Evolutionary conservation across 2,888 invertebrate genomes (phyloP).

Genomic region (Xanthia icteritia): DNA sequence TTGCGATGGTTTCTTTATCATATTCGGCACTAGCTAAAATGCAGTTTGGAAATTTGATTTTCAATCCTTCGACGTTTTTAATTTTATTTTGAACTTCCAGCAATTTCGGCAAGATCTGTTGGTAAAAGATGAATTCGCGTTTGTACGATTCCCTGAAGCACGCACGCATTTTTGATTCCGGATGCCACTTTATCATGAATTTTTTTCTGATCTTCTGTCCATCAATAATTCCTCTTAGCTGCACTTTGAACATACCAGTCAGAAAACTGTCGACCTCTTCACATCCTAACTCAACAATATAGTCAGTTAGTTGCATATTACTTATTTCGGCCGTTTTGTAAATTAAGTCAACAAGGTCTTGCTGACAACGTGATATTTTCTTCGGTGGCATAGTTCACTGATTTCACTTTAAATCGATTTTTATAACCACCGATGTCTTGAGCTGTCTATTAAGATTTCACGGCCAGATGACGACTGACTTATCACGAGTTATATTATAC

Average conservation of each 20-base stretch:
- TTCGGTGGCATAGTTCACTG: conserved; percentile 75
- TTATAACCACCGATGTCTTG: conserved; percentile 43
- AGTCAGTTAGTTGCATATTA: conserved; percentile 71
- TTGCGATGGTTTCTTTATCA: conserved; percentile 77
- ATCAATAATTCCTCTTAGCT: conserved; percentile 73
- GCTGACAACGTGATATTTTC: conserved; percentile 78
- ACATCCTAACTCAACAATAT: conserved; percentile 71
- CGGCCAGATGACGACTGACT: conserved; percentile 28
- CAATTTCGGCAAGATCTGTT: conserved; percentile 72
- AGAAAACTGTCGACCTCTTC: conserved; percentile 79
- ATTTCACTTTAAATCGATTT: conserved; percentile 48
- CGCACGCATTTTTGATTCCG: conserved; percentile 71
- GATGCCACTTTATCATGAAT: conserved; percentile 79
- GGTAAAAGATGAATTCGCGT: conserved; percentile 77
- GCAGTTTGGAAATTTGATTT: conserved; percentile 82
- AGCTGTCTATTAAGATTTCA: conserved; percentile 36
- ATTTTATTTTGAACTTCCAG: conserved; percentile 76
- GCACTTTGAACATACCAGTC: conserved; percentile 74
- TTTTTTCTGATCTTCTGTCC: conserved; percentile 74
- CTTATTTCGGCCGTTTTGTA: conserved; percentile 74
- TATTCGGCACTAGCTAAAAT: conserved; percentile 73
- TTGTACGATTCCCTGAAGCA: conserved; percentile 77
- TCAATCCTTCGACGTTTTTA: conserved; percentile 79
- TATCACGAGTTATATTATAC: conserved; percentile 52
- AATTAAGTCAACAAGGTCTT: conserved; percentile 77